phyloP scores from a whole-genome alignment of 2,797 vertebrate species.

The Poeciliopsis paucimaculata region DNA sequence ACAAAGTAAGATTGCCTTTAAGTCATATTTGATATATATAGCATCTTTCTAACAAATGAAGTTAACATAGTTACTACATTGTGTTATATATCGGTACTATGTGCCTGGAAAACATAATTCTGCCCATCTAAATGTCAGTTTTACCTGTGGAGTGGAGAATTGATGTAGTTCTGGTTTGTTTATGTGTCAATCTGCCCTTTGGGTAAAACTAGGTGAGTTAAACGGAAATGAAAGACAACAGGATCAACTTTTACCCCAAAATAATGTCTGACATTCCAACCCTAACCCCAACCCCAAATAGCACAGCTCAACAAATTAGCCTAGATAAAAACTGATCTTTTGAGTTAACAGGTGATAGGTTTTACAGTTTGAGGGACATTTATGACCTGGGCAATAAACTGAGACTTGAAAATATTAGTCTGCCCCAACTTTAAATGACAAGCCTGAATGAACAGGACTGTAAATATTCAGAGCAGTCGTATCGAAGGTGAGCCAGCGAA shows the following conservation, averaged over 20 bases:
- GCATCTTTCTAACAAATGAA: no score
- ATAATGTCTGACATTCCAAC: not conserved
- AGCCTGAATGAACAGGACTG: slow-evolving; percentile 5
- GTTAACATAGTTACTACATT: no score
- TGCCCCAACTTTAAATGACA: not conserved
- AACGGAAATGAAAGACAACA: not conserved
- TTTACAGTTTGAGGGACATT: not conserved
- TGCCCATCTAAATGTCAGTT: not conserved
- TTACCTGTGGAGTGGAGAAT: not conserved
- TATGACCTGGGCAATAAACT: not conserved
- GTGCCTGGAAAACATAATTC: no score
- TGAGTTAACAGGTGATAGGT: not conserved
- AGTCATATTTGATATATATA: no score
- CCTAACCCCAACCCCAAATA: not conserved
- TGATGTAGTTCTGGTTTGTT: not conserved
- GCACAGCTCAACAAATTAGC: not conserved
- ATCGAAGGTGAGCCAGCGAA: slow-evolving; percentile 38
- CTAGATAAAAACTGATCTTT: not conserved
- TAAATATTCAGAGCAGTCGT: slow-evolving; percentile 8
- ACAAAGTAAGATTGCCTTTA: no score
- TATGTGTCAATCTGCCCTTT: not conserved
- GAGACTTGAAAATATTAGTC: not conserved
- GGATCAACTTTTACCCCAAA: not conserved
- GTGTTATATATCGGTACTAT: no score
- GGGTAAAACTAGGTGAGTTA: not conserved